Evolutionary conservation across 2,797 vertebrate species (phyloP), one percentile per base, ranked within the genome.

Genomic region (Pipistrellus kuhlii): DNA sequence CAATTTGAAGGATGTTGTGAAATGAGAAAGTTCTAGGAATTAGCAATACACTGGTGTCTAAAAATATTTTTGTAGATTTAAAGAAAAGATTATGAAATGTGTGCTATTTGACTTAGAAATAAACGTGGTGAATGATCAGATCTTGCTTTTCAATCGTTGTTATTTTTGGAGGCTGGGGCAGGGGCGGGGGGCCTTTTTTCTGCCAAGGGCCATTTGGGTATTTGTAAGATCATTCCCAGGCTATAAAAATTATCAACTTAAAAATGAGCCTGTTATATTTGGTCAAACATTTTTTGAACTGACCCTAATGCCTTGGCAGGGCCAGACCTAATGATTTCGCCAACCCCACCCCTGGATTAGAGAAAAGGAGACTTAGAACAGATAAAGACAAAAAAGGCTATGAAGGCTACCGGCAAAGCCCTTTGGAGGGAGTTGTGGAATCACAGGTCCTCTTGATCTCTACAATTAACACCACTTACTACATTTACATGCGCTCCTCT

Each of bases 11-110:
- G 80, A 88, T 8, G 17, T 20, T 5, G 27, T 30, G 5, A 62
- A 88, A 91, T 32, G 30, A 95, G 68, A 85, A 91, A 81, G 5
- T 62, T 75, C 83, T 90, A 83, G 46, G 55, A 96, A 77, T 85
- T 78, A 25, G 76, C 77, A 75, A 73, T 55, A 87, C 87, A 59
- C 69, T 21, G 30, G 83, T 38, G 25, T 68, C 71, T 95, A 91
- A 94, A 89, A 62, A 27, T 66, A 68, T 10, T 66, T 82, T 55
- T 72, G 35, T 80, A 83, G 46, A 53, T 41, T 66, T 41, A 21
- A 82, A 85, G 30, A 92, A 72, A 84, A 59, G 38, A 38, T 57
- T 82, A 75, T 91, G 44, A 87, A 85, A 69, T 38, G 0, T 55
- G 9, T 38, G 48, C 35, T 83, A 3, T 75, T 51, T 53, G 62